These are phyloP conservation scores for Drosophila kanapiae DNA, from an alignment of 1,140 invertebrate genomes.

Conservation along the genomic window DNA sequence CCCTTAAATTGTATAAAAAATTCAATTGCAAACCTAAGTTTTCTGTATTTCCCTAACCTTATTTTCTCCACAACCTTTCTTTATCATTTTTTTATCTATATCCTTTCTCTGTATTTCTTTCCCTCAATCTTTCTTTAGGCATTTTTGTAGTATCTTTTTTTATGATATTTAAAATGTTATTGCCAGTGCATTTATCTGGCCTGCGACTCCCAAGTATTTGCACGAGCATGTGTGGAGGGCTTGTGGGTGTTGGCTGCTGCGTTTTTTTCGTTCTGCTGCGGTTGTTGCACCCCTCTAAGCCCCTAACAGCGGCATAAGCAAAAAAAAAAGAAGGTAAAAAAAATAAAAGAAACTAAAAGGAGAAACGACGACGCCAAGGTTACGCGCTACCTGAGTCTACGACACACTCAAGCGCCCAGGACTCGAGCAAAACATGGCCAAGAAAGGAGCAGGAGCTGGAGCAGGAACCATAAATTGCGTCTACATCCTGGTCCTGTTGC, in stretches of 20 bases:
- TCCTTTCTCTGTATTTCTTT: not conserved
- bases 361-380: slow-evolving; percentile 68
- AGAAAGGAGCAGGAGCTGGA: slow-evolving; percentile 3
- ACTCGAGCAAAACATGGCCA: slow-evolving; percentile 3
- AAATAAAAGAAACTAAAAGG: slow-evolving; percentile 20
- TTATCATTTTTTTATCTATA: too few relatives aligned
- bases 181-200: slow-evolving; percentile 59
- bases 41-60: too few relatives aligned
- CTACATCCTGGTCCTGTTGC: slow-evolving; percentile 38
- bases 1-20: too few relatives aligned
- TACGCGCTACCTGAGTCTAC: slow-evolving; percentile 46
- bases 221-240: slow-evolving; percentile 22
- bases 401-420: slow-evolving; percentile 37
- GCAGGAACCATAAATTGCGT: slow-evolving; percentile 25
- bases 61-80: not conserved
- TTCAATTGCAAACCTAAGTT: too few relatives aligned
- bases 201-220: slow-evolving; percentile 60
- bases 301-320: not conserved
- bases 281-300: slow-evolving; percentile 41
- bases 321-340: slow-evolving; percentile 13
- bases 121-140: not conserved
- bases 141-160: not conserved
- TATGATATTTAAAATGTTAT: not conserved
- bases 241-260: slow-evolving; percentile 12
- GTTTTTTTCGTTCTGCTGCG: slow-evolving; percentile 39